A percentile compares a stretch with the other conserved stretches of the same genome.
Evolutionary conservation across 2,113 vertebrate genomes (phyloP).

Genomic region (Macaca mulatta): DNA sequence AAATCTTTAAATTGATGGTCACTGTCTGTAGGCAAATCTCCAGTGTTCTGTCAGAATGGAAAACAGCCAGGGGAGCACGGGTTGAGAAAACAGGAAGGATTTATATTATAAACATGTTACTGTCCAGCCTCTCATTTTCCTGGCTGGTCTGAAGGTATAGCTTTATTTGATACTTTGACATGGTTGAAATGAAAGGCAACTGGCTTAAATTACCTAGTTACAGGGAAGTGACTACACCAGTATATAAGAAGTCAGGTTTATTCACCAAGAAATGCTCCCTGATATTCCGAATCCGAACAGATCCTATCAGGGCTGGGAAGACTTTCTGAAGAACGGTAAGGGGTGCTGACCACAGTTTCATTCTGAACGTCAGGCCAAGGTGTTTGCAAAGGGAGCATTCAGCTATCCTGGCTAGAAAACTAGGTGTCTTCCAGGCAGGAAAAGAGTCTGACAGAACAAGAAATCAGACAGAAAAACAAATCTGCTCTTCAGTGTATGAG

Average conservation of each 20-base stretch:
- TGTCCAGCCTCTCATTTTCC: conserved; percentile 48
- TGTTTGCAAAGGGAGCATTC: not conserved
- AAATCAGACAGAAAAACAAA: conserved; percentile 16
- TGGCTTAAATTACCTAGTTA: conserved; percentile 44
- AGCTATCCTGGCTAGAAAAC: not conserved
- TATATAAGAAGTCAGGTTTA: not conserved
- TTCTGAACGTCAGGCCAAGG: not conserved
- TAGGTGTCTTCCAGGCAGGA: not conserved
- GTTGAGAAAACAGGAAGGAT: conserved; percentile 69
- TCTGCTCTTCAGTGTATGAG: not conserved
- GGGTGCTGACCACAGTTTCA: not conserved
- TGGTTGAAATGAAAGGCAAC: conserved; percentile 70
- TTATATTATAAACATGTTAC: conserved; percentile 67
- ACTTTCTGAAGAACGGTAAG: not conserved
- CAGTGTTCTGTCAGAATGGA: not conserved
- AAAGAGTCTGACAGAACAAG: not conserved
- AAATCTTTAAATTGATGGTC: conserved; percentile 38
- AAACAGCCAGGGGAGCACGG: conserved; percentile 47
- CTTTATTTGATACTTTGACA: conserved; percentile 60
- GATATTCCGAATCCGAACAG: not conserved
- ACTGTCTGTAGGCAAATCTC: conserved; percentile 10
- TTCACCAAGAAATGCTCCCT: not conserved
- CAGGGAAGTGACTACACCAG: not conserved
- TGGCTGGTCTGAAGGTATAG: conserved; percentile 10
- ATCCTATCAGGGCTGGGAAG: not conserved